Conservation (phyloP, 2,888 invertebrate species). For the Ochropleura leucogaster region DNA sequence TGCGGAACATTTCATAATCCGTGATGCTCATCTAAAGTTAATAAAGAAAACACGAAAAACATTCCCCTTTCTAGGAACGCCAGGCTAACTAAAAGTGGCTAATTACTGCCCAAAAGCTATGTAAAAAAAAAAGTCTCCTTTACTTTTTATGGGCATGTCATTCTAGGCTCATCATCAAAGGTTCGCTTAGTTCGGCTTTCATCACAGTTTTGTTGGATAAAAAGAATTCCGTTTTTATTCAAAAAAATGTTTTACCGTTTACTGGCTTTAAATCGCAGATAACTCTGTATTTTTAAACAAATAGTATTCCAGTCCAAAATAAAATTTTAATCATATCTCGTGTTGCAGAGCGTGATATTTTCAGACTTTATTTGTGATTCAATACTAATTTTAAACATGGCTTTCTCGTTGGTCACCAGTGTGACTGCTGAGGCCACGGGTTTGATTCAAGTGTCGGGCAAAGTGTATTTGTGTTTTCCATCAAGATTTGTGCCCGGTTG, state of each 20-base stretch:
- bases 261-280: conserved; percentile 32
- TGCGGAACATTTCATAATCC: conserved; percentile 41
- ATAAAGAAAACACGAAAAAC: conserved; percentile 60
- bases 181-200: conserved; percentile 50
- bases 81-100: conserved; percentile 49
- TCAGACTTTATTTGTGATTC: background rate
- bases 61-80: conserved; percentile 30
- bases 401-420: too few species aligned
- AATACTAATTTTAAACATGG: background rate
- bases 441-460: too few species aligned
- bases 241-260: conserved; percentile 40
- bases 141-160: conserved; percentile 51
- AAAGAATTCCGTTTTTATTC: conserved; percentile 45
- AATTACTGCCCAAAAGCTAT: conserved; percentile 57
- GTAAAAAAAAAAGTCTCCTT: conserved; percentile 43
- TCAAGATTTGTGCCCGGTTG: too few species aligned
- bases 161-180: conserved; percentile 59
- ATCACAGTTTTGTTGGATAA: conserved; percentile 37
- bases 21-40: conserved; percentile 43
- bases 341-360: background rate
- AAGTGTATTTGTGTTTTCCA: too few species aligned
- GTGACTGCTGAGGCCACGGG: too few species aligned
- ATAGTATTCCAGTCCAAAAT: conserved; percentile 22
- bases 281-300: conserved; percentile 31
- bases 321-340: conserved; percentile 1